These are phyloP conservation scores for Temnothorax curvispinosus DNA, from an alignment of 1,140 invertebrate species.

Conservation along the genomic window DNA sequence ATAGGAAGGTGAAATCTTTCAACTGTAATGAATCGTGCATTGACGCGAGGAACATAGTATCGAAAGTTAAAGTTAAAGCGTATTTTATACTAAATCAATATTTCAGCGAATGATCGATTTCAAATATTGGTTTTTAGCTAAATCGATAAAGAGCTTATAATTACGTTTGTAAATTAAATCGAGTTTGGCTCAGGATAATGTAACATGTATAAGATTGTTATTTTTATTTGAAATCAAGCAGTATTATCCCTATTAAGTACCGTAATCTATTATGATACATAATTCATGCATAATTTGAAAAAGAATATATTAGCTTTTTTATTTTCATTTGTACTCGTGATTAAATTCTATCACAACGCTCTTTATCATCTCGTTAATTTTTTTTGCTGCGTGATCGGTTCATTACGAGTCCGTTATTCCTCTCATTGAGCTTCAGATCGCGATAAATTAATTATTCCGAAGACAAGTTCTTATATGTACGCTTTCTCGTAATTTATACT, in stretches of 20 bases:
- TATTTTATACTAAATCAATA: neutral
- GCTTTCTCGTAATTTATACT: conserved; percentile 71
- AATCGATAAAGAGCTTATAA: neutral
- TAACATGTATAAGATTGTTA: neutral
- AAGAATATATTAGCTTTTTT: neutral
- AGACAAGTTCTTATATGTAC: neutral
- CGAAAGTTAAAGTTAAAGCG: neutral
- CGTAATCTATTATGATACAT: neutral
- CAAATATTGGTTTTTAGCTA: neutral
- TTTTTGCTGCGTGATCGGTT: neutral
- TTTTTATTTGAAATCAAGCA: neutral
- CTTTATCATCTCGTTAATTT: neutral
- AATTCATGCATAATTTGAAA: neutral
- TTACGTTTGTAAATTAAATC: neutral
- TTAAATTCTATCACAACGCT: neutral
- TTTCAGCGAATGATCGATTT: neutral
- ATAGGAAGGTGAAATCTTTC: conserved; percentile 8
- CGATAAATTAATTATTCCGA: conserved; percentile 18
- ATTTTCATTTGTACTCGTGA: neutral
- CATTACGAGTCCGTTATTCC: neutral
- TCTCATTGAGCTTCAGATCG: neutral
- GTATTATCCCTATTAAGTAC: neutral
- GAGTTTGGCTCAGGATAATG: neutral
- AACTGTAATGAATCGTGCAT: conserved; percentile 11
- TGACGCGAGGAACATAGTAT: neutral